Percentiles rank a stretch among this genome's conserved stretches.
phyloP scores from a whole-genome alignment of 2,797 vertebrate genomes.

The Naso thynnoides region DNA sequence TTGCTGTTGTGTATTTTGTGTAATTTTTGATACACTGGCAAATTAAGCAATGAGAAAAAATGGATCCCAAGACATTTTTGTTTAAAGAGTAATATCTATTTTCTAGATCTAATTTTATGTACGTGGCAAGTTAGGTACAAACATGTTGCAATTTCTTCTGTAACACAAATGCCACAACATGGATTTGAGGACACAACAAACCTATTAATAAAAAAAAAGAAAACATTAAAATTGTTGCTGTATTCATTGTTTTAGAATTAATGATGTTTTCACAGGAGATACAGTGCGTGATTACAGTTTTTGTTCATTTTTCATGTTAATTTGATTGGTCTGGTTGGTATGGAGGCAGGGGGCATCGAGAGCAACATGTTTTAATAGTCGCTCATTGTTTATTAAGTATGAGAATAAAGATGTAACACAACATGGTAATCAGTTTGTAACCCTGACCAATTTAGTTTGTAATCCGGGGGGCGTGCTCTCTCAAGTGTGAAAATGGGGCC shows the following conservation, averaged over 20 bases:
- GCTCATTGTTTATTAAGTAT: constrained; percentile 78
- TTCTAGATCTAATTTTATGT: too few relatives aligned
- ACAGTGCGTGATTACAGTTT: constrained; percentile 16
- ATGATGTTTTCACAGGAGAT: neutral
- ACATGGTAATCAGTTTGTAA: constrained; percentile 84
- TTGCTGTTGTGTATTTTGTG: too few relatives aligned
- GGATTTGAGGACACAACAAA: neutral
- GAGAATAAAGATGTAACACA: constrained; percentile 80
- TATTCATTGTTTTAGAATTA: neutral
- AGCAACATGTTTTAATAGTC: constrained; percentile 61
- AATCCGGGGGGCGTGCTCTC: constrained; percentile 78
- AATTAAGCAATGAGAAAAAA: too few relatives aligned
- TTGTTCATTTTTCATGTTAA: constrained; percentile 22
- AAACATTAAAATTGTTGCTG: neutral
- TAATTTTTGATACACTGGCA: too few relatives aligned
- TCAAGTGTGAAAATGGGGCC: constrained; percentile 82
- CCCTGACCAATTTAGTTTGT: constrained; percentile 78
- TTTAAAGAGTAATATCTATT: too few relatives aligned
- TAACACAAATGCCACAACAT: neutral
- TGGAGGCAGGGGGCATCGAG: constrained; percentile 31
- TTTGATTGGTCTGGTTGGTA: constrained; percentile 29
- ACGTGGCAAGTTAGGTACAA: neutral
- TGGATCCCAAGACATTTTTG: too few relatives aligned
- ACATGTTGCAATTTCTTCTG: neutral
- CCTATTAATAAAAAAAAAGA: neutral